Evolutionary conservation across 2,797 vertebrate genomes (phyloP).

Genomic region (Hyperoplus lanceolatus): DNA sequence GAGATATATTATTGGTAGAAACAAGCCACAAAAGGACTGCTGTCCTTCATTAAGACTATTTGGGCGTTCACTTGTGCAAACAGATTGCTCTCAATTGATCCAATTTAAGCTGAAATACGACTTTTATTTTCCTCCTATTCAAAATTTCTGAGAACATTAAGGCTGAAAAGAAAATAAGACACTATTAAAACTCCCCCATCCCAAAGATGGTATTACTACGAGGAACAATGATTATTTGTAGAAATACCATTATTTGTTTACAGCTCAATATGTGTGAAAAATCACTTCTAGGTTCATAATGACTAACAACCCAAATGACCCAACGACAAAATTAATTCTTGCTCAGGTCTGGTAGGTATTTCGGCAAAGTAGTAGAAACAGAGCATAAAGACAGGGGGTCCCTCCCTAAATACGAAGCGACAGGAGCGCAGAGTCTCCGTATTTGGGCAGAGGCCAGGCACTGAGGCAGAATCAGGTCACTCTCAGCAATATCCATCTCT

Average conservation of each 20-base stretch:
- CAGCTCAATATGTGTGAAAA: background rate
- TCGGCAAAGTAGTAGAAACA: slow-evolving; percentile 38
- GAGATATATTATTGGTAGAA: background rate
- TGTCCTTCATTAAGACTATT: background rate
- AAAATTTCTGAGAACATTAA: background rate
- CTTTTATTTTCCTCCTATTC: background rate
- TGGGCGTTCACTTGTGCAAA: background rate
- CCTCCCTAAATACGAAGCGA: slow-evolving; percentile 68
- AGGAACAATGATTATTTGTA: background rate
- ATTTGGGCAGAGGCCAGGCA: slow-evolving; percentile 78
- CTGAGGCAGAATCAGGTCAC: slow-evolving; percentile 85
- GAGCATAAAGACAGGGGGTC: slow-evolving; percentile 47
- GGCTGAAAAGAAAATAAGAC: background rate
- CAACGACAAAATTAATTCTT: slow-evolving; percentile 16
- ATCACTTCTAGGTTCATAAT: background rate
- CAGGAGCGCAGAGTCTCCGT: slow-evolving; percentile 73
- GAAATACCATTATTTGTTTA: background rate
- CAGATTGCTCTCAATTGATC: background rate
- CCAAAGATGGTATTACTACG: no score
- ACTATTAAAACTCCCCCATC: no score
- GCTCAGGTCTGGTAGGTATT: slow-evolving; percentile 33
- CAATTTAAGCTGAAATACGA: background rate
- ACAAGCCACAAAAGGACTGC: background rate
- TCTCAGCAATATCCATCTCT: slow-evolving; percentile 81
- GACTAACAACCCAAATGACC: background rate